Evolutionary conservation across 2,888 invertebrate genomes (phyloP).

Genomic region (Vanessa cardui): DNA sequence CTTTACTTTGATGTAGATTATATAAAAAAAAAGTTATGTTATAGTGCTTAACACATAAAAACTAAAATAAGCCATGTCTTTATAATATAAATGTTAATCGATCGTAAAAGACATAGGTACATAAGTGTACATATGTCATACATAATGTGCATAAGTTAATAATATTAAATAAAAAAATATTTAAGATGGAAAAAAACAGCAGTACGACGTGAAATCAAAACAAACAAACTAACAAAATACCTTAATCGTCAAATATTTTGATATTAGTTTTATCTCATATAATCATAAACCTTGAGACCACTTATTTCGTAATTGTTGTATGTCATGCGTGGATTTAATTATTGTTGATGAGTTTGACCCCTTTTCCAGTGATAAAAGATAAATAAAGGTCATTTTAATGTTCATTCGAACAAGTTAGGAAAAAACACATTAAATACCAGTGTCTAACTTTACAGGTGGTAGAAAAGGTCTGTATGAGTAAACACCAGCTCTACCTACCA

Average conservation of each 20-base stretch:
- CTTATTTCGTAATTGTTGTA: constrained; percentile 23
- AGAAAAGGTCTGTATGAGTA: too few species aligned
- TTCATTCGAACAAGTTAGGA: neutral
- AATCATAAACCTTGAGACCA: constrained; percentile 30
- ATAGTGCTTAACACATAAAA: too few species aligned
- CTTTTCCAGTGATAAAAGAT: constrained; percentile 25
- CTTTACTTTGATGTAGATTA: too few species aligned
- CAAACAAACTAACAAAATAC: neutral
- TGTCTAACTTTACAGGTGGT: too few species aligned
- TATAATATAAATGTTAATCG: neutral
- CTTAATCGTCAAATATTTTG: neutral
- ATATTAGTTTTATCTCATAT: constrained; percentile 11
- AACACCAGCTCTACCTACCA: too few species aligned
- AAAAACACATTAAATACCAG: neutral
- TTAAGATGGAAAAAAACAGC: too few species aligned
- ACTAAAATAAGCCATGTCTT: too few species aligned
- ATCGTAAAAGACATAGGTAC: too few species aligned
- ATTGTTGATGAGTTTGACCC: constrained; percentile 25
- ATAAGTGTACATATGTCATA: too few species aligned
- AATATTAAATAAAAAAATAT: neutral
- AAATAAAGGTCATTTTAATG: constrained; percentile 1
- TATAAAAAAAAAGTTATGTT: too few species aligned
- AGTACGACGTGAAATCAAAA: too few species aligned
- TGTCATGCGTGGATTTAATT: constrained; percentile 12
- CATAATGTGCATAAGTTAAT: too few species aligned